These are phyloP conservation scores for Columba livia DNA, from an alignment of 2,113 vertebrate species.

Conservation along the genomic window DNA sequence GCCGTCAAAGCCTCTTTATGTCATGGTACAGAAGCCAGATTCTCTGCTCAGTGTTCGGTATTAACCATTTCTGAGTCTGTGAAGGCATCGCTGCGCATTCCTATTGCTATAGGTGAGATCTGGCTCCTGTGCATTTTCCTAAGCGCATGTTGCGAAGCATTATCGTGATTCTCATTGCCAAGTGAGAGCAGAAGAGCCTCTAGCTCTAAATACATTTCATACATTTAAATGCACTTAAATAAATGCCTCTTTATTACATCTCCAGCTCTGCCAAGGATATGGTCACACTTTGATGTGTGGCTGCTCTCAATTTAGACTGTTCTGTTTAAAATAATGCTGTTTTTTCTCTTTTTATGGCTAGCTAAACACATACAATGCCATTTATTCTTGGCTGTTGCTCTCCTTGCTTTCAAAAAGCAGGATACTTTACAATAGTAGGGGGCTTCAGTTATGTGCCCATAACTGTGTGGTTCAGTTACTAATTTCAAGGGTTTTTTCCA, in stretches of 20 bases:
- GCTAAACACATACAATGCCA: not conserved
- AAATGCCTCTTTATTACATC: not conserved
- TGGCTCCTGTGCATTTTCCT: not conserved
- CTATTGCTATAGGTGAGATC: not conserved
- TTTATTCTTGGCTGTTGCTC: not conserved
- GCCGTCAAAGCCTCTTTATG: not conserved
- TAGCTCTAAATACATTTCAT: not conserved
- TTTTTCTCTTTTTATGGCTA: not conserved
- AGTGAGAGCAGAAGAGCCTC: not conserved
- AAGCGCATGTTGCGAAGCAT: not conserved
- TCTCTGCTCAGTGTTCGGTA: not conserved
- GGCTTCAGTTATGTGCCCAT: accelerated
- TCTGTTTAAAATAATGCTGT: not conserved
- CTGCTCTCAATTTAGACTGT: not conserved
- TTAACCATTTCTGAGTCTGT: not conserved
- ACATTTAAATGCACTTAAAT: not conserved
- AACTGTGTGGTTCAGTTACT: not conserved
- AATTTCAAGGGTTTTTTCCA: not conserved
- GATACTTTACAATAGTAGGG: not conserved
- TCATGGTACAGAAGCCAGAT: not conserved
- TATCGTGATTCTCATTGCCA: accelerated
- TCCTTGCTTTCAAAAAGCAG: not conserved
- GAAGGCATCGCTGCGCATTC: not conserved
- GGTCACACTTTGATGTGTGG: not conserved
- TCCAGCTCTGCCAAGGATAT: not conserved